Base-by-base conservation (phyloP, 2,113 vertebrate species). In the Tinamus guttatus region DNA sequence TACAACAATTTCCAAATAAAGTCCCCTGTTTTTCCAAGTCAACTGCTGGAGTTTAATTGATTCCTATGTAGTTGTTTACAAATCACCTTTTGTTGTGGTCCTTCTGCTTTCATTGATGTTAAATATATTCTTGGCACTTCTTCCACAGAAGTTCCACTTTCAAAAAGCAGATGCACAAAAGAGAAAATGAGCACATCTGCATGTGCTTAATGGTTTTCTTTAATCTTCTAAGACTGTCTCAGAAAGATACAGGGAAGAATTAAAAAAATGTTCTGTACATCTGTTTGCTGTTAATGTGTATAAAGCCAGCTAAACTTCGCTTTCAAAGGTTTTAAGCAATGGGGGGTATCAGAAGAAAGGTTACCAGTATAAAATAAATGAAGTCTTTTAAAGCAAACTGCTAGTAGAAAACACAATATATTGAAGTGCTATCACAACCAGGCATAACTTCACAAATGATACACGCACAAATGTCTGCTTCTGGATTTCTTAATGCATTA, bases 251-350 rank as follows among this genome's bases (percentile, higher is more conserved):
- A 75, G 28, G 20, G 16, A 90, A 17, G 65, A 86, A 84, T 96
- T 92, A 4, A 78, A 71, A 58, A 80, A 68, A 38, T 59, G 51
- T 67, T 90, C 41, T 64, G 28, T 47, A 68, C 5, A 78, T 87
- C 77, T 94, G 40, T 18, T 87, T 58, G 43, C 25, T 86, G 81
- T 90, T 90, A 62, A 60, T 81, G 19, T 58, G 40, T 5, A 6
- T 77, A 64, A 34, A 92, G 32, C 80, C 74, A 47, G 64, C 47
- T 70, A 43, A 92, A 68, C 19, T 71, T 21, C 27, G 22, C 0
- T 4, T 87, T 85, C 43, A 94, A 94, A 89, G 25, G n/a, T 89
- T 89, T 92, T 89, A 84, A 85, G 58, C 47, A 87, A 17, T 34
- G 15, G 40, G 16, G 16, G 76, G 68, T 76, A 75, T 30, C 18